phyloP scores from a whole-genome alignment of 2,888 invertebrate species.

The Imbricaverruca yamaguchii region DNA sequence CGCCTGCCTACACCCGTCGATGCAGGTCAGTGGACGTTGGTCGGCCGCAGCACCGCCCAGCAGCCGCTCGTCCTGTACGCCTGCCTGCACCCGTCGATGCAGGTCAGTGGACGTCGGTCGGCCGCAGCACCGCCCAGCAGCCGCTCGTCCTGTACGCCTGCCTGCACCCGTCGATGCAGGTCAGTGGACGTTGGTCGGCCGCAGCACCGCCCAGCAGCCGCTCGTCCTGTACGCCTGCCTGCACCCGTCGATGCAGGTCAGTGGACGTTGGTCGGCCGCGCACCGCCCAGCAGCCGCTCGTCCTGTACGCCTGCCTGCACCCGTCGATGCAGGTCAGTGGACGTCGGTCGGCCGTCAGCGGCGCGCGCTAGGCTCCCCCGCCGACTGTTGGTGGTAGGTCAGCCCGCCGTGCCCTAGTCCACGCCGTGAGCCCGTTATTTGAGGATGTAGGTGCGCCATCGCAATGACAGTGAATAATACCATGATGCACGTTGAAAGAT shows the following conservation, averaged over 20 bases:
- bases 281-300: conserved; percentile 51
- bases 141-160: conserved; percentile 54
- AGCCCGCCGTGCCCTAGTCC: too few species aligned
- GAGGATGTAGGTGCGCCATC: too few species aligned
- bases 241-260: conserved; percentile 59
- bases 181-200: conserved; percentile 36
- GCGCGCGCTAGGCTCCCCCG: conserved; percentile 46
- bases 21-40: conserved; percentile 43
- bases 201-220: conserved; percentile 48
- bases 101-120: conserved; percentile 38
- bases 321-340: conserved; percentile 52
- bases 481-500: too few species aligned
- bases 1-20: conserved; percentile 66
- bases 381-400: too few species aligned
- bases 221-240: conserved; percentile 57
- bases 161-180: conserved; percentile 63
- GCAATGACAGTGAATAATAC: too few species aligned
- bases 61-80: conserved; percentile 53
- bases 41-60: conserved; percentile 44
- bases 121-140: conserved; percentile 47
- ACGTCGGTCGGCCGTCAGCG: conserved; percentile 26
- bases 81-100: conserved; percentile 65
- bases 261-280: conserved; percentile 34
- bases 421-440: too few species aligned
- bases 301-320: conserved; percentile 62